A percentile compares a stretch with the other conserved stretches of the same genome.
phyloP scores from a whole-genome alignment of 2,797 vertebrate species.

The Tapirus indicus region DNA sequence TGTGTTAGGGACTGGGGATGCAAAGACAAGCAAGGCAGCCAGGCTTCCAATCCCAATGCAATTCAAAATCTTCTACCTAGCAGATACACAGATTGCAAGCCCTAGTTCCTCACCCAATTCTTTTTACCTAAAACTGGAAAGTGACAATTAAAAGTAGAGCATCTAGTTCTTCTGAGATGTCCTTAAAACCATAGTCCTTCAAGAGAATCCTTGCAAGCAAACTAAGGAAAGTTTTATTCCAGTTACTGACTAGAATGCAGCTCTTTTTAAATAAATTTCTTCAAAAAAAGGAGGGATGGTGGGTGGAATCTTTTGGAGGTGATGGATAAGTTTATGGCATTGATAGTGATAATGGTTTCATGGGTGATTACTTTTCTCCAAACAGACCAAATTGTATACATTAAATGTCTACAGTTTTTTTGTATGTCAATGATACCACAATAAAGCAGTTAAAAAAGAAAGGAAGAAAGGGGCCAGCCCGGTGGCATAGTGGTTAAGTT shows the following conservation, averaged over 20 bases:
- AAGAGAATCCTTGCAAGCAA: neutral
- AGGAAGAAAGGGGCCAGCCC: neutral
- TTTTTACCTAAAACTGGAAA: slow-evolving; percentile 14
- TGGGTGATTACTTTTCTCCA: neutral
- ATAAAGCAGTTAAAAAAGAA: neutral
- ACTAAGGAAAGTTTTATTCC: neutral
- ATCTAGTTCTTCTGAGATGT: slow-evolving; percentile 5
- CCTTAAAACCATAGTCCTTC: neutral
- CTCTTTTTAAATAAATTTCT: slow-evolving; percentile 30
- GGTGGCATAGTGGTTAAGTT: no score
- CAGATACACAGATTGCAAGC: neutral
- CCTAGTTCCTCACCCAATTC: neutral
- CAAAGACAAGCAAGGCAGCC: neutral
- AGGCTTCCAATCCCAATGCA: neutral
- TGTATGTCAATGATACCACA: neutral
- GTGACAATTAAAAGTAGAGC: neutral
- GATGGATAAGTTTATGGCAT: neutral
- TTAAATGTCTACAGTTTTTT: neutral
- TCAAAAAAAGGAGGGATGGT: neutral
- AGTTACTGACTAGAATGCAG: neutral
- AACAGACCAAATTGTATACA: neutral
- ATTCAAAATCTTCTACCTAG: neutral
- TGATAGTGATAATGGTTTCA: neutral
- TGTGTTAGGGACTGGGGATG: neutral
- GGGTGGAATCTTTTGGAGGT: neutral